Conservation (phyloP, 2,888 invertebrate genomes). For the Plebejus melissa region DNA sequence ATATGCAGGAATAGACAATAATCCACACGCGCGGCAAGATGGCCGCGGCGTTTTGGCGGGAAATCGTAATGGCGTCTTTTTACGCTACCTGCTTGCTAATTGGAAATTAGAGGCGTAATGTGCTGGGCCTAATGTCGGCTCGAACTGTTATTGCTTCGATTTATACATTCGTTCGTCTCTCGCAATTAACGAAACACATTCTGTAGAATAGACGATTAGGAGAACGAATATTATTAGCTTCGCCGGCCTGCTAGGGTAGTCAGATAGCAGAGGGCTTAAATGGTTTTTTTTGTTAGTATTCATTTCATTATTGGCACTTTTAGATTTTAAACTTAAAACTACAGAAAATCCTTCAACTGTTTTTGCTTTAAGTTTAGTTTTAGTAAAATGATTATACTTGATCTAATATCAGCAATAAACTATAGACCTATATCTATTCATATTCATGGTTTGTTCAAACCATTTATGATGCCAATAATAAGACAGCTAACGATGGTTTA, state of each 20-base stretch:
- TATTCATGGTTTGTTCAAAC: too few relatives aligned
- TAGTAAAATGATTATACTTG: too few relatives aligned
- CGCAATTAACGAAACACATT: conserved; percentile 47
- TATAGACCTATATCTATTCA: too few relatives aligned
- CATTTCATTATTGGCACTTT: too few relatives aligned
- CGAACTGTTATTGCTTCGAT: conserved; percentile 66
- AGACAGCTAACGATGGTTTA: too few relatives aligned
- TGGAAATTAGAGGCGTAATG: conserved; percentile 74
- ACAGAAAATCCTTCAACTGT: too few relatives aligned
- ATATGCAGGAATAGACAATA: conserved; percentile 73
- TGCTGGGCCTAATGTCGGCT: conserved; percentile 64
- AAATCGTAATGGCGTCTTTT: conserved; percentile 72
- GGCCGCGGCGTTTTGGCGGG: conserved; percentile 67
- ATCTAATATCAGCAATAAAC: too few relatives aligned
- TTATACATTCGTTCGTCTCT: conserved; percentile 62
- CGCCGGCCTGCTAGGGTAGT: not conserved
- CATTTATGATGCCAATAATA: too few relatives aligned
- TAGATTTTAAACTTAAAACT: too few relatives aligned
- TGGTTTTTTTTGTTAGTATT: not conserved
- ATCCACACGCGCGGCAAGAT: conserved; percentile 73
- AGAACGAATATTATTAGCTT: conserved; percentile 6
- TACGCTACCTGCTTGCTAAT: conserved; percentile 78
- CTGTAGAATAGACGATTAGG: conserved; percentile 29
- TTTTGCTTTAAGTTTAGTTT: too few relatives aligned
- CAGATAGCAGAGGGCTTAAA: not conserved